These are phyloP conservation scores for Orgyia antiqua DNA, from an alignment of 2,888 invertebrate species.

Conservation along the genomic window DNA sequence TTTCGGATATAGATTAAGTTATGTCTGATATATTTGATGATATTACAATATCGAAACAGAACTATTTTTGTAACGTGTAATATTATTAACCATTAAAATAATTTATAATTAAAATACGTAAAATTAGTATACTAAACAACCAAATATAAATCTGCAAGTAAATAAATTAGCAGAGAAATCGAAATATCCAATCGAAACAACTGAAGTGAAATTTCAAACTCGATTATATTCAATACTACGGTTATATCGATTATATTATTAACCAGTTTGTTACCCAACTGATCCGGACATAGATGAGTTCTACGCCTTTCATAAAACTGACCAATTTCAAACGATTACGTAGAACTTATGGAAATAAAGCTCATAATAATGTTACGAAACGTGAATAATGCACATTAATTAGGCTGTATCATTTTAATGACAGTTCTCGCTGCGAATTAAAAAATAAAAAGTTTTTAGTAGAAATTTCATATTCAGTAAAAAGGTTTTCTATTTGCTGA, in stretches of 20 bases:
- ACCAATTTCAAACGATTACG: slow-evolving; percentile 31
- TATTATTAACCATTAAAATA: too few species aligned
- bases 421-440: slow-evolving; percentile 13
- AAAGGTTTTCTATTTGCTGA: neutral
- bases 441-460: slow-evolving; percentile 7
- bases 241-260: slow-evolving; percentile 36
- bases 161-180: slow-evolving; percentile 34
- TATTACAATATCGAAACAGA: too few species aligned
- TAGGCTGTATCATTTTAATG: slow-evolving; percentile 14
- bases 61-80: too few species aligned
- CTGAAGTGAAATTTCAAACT: slow-evolving; percentile 47
- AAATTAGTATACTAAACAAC: too few species aligned
- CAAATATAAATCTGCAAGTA: too few species aligned
- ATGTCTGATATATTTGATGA: too few species aligned
- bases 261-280: slow-evolving; percentile 57
- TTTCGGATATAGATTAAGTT: too few species aligned
- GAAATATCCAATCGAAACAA: slow-evolving; percentile 22
- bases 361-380: slow-evolving; percentile 30
- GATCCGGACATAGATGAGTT: slow-evolving; percentile 30
- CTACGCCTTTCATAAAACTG: slow-evolving; percentile 33
- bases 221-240: slow-evolving; percentile 31
- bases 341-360: slow-evolving; percentile 33
- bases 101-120: too few species aligned
- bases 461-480: neutral
- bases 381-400: slow-evolving; percentile 20